A percentile compares a stretch with the other conserved stretches of the same genome.
Evolutionary conservation across 2,888 invertebrate genomes (phyloP).

Genomic region (Aleiodes alternator): DNA sequence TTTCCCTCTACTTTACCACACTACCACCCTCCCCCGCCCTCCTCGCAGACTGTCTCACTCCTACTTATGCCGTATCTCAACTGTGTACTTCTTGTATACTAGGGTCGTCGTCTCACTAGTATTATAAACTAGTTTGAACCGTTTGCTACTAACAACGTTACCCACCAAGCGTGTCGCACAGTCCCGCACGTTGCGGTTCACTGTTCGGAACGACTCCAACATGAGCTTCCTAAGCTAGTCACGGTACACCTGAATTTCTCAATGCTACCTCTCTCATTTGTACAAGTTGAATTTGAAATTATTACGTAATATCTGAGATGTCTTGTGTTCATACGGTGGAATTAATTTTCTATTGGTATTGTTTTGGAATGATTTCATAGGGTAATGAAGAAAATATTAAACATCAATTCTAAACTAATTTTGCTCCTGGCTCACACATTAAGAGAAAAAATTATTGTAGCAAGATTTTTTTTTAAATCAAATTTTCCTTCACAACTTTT

Average conservation of each 20-base stretch:
- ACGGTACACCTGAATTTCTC: constrained; percentile 25
- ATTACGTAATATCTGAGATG: not conserved
- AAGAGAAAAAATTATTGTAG: no score
- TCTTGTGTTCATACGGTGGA: no score
- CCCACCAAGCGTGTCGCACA: constrained; percentile 46
- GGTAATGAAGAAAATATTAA: no score
- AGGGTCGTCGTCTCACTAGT: constrained; percentile 50
- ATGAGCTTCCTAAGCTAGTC: constrained; percentile 47
- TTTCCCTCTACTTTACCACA: constrained; percentile 26
- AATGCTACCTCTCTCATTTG: not conserved
- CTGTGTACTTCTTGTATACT: constrained; percentile 3
- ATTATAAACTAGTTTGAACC: constrained; percentile 59
- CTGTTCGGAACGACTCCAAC: constrained; percentile 55
- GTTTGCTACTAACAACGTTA: constrained; percentile 55
- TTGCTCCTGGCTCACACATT: no score
- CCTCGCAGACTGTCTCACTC: constrained; percentile 42
- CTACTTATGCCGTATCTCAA: constrained; percentile 36
- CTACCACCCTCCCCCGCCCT: not conserved
- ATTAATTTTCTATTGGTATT: no score
- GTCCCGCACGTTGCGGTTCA: constrained; percentile 48
- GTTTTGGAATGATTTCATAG: no score
- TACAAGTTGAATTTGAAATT: not conserved
- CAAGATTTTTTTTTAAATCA: no score
- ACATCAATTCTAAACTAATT: no score
- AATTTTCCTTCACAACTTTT: no score